Percentiles rank a stretch among this genome's conserved stretches.
Conservation (phyloP, 2,888 invertebrate genomes). For the Pollenia griseotomentosa region DNA sequence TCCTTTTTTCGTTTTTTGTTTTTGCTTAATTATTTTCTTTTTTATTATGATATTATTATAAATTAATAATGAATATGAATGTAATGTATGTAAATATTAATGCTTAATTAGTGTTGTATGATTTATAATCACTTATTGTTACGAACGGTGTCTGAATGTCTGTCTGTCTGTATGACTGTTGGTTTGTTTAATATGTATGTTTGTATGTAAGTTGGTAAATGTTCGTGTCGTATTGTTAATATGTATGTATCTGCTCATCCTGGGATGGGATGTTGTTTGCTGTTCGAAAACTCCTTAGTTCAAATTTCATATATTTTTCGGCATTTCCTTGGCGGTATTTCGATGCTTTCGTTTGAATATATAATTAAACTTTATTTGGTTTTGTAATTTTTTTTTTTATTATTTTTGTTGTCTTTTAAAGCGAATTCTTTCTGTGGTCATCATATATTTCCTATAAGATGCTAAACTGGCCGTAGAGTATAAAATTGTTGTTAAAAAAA, state of each 20-base stretch:
- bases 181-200: constrained; percentile 38
- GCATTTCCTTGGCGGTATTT: constrained; percentile 66
- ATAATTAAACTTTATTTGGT: constrained; percentile 54
- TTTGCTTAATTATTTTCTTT: constrained; percentile 24
- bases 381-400: constrained; percentile 38
- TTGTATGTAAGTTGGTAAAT: constrained; percentile 54
- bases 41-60: constrained; percentile 3
- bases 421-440: constrained; percentile 62
- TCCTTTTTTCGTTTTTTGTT: background rate
- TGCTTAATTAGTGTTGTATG: constrained; percentile 77
- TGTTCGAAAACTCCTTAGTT: constrained; percentile 47
- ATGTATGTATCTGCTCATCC: no score
- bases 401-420: constrained; percentile 53
- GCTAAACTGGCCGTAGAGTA: constrained; percentile 7
- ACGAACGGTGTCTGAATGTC: constrained; percentile 81
- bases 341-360: constrained; percentile 67
- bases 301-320: constrained; percentile 46
- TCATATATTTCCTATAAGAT: constrained; percentile 59
- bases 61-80: constrained; percentile 52
- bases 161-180: constrained; percentile 50
- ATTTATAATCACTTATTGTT: constrained; percentile 83
- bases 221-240: no score
- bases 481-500: constrained; percentile 26
- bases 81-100: constrained; percentile 71
- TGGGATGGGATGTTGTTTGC: no score